Evolutionary conservation across 2,797 vertebrate species (phyloP).

Genomic region (Scleropages formosus): DNA sequence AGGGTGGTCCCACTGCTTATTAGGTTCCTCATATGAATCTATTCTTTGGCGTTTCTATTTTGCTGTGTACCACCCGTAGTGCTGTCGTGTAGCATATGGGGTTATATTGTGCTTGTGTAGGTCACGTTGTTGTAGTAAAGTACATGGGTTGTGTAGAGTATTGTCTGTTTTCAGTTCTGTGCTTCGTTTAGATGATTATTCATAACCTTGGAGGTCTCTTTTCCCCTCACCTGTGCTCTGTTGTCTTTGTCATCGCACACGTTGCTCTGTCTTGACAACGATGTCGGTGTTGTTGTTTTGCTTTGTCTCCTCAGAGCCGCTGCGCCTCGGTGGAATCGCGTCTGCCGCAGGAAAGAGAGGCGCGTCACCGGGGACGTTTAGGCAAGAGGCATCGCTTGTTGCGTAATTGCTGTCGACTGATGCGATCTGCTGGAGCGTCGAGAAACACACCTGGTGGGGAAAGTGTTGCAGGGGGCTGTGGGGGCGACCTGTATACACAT

Average conservation of each 20-base stretch:
- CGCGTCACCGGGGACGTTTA: neutral
- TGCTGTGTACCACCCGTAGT: no score
- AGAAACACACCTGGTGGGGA: neutral
- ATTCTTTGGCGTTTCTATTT: no score
- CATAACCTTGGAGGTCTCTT: conserved; percentile 5
- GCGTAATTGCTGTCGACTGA: neutral
- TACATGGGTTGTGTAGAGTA: no score
- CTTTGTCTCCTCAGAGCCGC: neutral
- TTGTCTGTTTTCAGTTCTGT: neutral
- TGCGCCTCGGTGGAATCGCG: neutral
- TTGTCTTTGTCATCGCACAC: neutral
- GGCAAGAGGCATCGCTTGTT: neutral
- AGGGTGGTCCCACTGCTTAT: no score
- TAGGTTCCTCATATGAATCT: no score
- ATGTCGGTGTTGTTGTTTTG: neutral
- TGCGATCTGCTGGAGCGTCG: neutral
- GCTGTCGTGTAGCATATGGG: no score
- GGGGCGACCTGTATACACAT: no score
- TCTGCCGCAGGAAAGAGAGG: neutral
- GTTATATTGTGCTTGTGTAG: no score
- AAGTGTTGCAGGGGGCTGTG: neutral
- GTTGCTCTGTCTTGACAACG: no score
- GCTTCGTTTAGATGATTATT: neutral
- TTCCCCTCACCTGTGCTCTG: neutral
- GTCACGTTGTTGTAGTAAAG: no score